phyloP scores from a whole-genome alignment of 1,140 invertebrate species.

The Mercenaria mercenaria region DNA sequence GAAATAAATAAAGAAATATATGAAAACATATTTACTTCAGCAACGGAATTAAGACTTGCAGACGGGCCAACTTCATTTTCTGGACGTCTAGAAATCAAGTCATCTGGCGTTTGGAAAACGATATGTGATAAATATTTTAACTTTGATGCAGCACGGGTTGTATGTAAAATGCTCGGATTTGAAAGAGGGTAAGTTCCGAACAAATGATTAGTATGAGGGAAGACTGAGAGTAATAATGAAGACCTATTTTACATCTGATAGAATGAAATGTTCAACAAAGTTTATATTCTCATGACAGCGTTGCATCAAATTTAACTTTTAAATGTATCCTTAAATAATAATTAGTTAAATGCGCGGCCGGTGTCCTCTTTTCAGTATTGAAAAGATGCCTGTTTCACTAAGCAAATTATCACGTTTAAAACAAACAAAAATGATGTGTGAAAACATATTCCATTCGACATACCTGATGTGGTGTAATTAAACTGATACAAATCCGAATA shows the following conservation, averaged over 20 bases:
- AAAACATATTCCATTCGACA: no score
- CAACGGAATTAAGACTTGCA: constrained; percentile 10
- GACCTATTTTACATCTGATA: background rate
- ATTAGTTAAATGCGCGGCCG: no score
- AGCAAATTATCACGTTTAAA: no score
- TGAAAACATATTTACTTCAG: no score
- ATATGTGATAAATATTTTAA: background rate
- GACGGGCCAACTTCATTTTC: constrained; percentile 23
- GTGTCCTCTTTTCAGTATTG: no score
- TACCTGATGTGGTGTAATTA: no score
- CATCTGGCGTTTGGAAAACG: background rate
- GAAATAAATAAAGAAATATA: no score
- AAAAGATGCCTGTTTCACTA: no score
- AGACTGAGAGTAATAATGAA: background rate
- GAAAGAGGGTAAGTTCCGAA: constrained; percentile 1
- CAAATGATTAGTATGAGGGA: background rate
- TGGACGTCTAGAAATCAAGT: constrained; percentile 18
- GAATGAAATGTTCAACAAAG: background rate
- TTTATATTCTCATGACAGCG: background rate
- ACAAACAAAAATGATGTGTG: no score
- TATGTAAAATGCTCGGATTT: constrained; percentile 39
- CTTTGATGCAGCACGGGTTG: background rate
- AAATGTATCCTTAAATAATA: no score
- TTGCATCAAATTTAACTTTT: no score
- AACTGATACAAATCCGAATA: no score